A percentile compares a stretch with the other conserved stretches of the same genome.
Conservation (phyloP, 2,113 vertebrate species). For the Onychostruthus taczanowskii region DNA sequence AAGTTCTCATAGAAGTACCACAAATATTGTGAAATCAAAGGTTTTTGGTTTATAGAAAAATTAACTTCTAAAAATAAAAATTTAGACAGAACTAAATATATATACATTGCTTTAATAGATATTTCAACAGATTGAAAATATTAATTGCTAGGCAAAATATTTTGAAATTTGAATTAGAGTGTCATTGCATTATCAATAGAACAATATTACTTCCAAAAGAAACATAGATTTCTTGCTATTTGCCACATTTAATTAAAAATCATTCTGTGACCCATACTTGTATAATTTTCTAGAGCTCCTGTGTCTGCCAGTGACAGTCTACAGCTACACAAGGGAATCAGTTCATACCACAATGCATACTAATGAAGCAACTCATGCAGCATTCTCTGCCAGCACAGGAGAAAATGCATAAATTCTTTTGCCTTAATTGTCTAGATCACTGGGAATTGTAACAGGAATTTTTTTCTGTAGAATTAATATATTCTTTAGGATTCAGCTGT, state of each 20-base stretch:
- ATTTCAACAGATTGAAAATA: background rate
- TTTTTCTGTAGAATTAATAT: background rate
- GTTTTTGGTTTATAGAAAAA: background rate
- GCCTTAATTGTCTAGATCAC: conserved; percentile 25
- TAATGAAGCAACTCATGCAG: conserved; percentile 41
- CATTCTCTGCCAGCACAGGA: background rate
- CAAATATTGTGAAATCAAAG: background rate
- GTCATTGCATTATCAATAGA: background rate
- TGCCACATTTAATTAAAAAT: conserved; percentile 53
- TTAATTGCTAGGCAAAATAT: background rate
- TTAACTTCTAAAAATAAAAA: background rate
- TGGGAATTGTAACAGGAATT: background rate
- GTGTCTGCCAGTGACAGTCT: conserved; percentile 24
- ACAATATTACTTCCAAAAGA: background rate
- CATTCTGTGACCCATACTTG: conserved; percentile 22
- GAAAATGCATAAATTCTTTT: conserved; percentile 25
- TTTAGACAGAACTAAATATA: background rate
- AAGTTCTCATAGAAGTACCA: background rate
- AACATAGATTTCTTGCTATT: conserved; percentile 17
- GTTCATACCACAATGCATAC: conserved; percentile 33
- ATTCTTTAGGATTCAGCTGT: background rate
- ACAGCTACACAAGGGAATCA: background rate
- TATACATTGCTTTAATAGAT: background rate
- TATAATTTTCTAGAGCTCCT: conserved; percentile 17
- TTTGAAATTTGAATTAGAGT: background rate